Evolutionary conservation across 2,113 vertebrate genomes (phyloP).

Genomic region (Dipodomys ordii): DNA sequence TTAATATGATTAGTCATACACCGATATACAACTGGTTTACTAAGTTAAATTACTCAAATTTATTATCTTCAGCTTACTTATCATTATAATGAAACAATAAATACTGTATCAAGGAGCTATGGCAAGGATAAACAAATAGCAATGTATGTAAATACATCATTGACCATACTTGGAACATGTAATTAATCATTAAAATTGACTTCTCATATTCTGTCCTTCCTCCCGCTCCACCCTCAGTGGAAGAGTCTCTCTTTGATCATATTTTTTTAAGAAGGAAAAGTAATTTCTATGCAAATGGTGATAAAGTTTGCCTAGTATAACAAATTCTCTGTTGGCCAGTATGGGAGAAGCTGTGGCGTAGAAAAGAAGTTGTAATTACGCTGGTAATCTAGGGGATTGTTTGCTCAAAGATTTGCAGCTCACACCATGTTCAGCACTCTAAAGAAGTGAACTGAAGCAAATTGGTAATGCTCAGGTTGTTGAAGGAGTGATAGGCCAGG

Average conservation of each 20-base stretch:
- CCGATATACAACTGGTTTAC: neutral
- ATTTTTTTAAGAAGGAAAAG: neutral
- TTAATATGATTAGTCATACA: too few relatives aligned
- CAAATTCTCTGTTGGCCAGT: neutral
- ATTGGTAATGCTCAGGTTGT: neutral
- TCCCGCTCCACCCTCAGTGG: neutral
- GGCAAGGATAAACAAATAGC: neutral
- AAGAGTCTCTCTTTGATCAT: neutral
- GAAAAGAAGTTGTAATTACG: conserved; percentile 5
- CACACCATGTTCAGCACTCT: neutral
- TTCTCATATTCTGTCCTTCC: neutral
- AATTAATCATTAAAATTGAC: neutral
- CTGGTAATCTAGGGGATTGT: neutral
- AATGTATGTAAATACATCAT: neutral
- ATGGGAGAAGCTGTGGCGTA: neutral
- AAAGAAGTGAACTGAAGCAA: conserved; percentile 39
- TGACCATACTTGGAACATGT: neutral
- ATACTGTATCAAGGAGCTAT: neutral
- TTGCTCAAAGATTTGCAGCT: conserved; percentile 40
- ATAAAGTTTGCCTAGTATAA: conserved; percentile 6
- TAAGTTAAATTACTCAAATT: neutral
- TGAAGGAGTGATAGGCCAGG: conserved; percentile 7
- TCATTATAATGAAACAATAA: neutral
- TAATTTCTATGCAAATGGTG: conserved; percentile 10
- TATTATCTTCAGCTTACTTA: neutral